Conservation (phyloP, 2,797 vertebrate genomes). For the Anguilla obscura region DNA sequence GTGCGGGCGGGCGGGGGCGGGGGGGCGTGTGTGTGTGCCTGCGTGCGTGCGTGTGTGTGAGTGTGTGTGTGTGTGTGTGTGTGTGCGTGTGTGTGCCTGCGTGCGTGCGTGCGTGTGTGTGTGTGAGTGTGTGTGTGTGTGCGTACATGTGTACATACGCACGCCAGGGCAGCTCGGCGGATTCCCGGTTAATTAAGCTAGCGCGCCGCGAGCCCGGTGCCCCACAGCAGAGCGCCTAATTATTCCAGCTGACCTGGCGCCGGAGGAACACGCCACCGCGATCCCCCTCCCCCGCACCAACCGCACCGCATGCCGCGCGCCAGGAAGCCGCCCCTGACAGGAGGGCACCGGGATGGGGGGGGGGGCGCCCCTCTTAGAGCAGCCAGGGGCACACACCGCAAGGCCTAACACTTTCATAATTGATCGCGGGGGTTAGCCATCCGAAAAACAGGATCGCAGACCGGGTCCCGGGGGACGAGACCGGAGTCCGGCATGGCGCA, state of each 20-base stretch:
- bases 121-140: not conserved
- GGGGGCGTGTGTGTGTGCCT: no score
- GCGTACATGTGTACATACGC: not conserved
- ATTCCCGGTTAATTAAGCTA: not conserved
- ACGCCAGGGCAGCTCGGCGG: not conserved
- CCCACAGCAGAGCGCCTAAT: not conserved
- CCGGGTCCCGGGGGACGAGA: not conserved
- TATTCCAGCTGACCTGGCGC: conserved; percentile 25
- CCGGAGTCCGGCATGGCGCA: not conserved
- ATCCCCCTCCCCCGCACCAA: not conserved
- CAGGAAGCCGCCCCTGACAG: not conserved
- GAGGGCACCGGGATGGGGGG: not conserved
- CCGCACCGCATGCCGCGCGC: not conserved
- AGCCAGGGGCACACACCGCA: no score
- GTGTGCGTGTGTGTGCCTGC: no score
- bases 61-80: no score
- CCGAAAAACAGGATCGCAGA: not conserved
- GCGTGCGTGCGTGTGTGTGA: no score
- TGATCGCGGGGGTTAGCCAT: not conserved
- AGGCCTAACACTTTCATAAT: not conserved
- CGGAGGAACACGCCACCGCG: not conserved
- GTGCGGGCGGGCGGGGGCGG: no score
- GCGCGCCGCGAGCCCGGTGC: not conserved
- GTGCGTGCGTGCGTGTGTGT: no score
- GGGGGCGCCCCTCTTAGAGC: not conserved